phyloP scores from a whole-genome alignment of 2,113 vertebrate genomes.

The Rousettus leschenaultii region DNA sequence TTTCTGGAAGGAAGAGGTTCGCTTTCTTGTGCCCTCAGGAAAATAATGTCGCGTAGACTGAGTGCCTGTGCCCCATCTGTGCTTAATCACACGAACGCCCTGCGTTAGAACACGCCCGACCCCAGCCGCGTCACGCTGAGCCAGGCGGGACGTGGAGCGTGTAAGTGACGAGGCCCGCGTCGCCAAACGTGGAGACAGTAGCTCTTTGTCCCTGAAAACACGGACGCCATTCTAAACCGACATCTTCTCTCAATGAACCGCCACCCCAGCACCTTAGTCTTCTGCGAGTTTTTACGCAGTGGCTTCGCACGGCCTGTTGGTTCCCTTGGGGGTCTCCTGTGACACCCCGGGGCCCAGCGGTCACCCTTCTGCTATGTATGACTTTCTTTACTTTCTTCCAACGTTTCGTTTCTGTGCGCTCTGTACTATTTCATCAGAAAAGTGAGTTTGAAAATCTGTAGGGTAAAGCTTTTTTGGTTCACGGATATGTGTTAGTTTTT shows the following conservation, averaged over 20 bases:
- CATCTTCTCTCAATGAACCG: accelerated
- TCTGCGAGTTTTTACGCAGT: accelerated
- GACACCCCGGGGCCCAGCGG: accelerated
- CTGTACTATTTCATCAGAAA: not conserved
- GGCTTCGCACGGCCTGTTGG: accelerated
- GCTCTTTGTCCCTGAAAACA: not conserved
- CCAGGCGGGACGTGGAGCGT: too few relatives aligned
- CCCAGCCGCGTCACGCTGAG: not conserved
- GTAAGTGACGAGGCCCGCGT: not conserved
- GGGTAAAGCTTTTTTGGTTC: not conserved
- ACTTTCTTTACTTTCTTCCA: accelerated
- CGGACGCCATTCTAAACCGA: too few relatives aligned
- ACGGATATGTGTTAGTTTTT: not conserved
- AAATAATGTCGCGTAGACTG: not conserved
- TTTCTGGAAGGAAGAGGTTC: not conserved
- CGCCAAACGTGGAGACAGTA: not conserved
- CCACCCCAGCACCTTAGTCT: accelerated
- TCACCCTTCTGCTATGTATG: accelerated
- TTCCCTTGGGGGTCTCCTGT: not conserved
- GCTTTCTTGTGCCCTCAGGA: not conserved
- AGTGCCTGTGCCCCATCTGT: too few relatives aligned
- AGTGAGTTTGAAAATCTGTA: not conserved
- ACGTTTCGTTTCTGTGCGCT: not conserved
- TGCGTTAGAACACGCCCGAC: too few relatives aligned
- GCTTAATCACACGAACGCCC: too few relatives aligned